These are phyloP conservation scores for Apantesis nais DNA, from an alignment of 2,888 invertebrate species.

Conservation along the genomic window DNA sequence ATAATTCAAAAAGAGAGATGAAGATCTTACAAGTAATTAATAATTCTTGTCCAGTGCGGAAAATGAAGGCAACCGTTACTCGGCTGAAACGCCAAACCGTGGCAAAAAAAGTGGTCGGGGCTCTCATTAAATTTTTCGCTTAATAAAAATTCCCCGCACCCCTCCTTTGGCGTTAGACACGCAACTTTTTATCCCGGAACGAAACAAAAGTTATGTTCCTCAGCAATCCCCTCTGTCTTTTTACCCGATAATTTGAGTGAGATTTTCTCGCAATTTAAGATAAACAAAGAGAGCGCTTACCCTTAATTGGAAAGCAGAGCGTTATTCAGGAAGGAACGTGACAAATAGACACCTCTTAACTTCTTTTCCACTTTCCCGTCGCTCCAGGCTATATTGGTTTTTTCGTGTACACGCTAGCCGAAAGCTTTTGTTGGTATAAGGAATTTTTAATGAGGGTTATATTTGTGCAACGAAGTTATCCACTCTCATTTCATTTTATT, in stretches of 20 bases:
- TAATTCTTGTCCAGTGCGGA: slow-evolving; percentile 56
- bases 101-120: slow-evolving; percentile 68
- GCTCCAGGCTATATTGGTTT: slow-evolving; percentile 80
- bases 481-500: slow-evolving; percentile 34
- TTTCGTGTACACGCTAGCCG: slow-evolving; percentile 73
- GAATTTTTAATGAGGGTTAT: slow-evolving; percentile 75
- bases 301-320: slow-evolving; percentile 86
- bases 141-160: slow-evolving; percentile 85
- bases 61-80: slow-evolving; percentile 59
- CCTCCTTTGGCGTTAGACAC: slow-evolving; percentile 75
- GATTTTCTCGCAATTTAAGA: slow-evolving; percentile 86
- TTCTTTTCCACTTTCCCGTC: slow-evolving; percentile 83
- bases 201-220: slow-evolving; percentile 81
- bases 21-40: slow-evolving; percentile 52
- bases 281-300: slow-evolving; percentile 86
- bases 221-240: slow-evolving; percentile 80
- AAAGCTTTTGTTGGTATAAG: slow-evolving; percentile 80
- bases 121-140: slow-evolving; percentile 85
- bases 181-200: slow-evolving; percentile 80
- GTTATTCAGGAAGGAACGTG: slow-evolving; percentile 84
- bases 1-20: slow-evolving; percentile 37
- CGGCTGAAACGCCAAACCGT: slow-evolving; percentile 71
- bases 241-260: slow-evolving; percentile 85
- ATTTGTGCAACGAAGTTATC: slow-evolving; percentile 48
- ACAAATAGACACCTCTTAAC: slow-evolving; percentile 86